Conservation (phyloP, 2,888 invertebrate species). For the Parnassius mnemosyne region DNA sequence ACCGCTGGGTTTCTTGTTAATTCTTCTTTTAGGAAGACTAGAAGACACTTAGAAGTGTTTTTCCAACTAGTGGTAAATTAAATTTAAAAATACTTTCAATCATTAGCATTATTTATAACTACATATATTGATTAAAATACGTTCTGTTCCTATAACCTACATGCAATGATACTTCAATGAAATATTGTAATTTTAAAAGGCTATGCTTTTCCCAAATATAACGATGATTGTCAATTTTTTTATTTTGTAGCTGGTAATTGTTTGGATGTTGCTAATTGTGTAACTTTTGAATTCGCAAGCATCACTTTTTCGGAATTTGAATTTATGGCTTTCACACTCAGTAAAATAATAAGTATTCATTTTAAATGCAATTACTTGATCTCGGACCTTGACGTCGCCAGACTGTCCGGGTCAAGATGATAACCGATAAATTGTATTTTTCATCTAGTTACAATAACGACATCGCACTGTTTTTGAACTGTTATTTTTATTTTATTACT, state of each 20-base stretch:
- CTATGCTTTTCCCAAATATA: too few species aligned
- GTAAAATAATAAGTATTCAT: too few species aligned
- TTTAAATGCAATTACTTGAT: slow-evolving; percentile 2
- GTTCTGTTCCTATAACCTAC: neutral
- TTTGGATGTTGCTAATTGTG: too few species aligned
- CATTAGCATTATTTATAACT: neutral
- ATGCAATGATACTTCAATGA: too few species aligned
- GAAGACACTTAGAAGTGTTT: neutral
- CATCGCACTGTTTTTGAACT: neutral
- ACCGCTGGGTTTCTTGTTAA: neutral
- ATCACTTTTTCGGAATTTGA: too few species aligned
- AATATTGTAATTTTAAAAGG: too few species aligned
- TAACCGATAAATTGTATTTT: slow-evolving; percentile 10
- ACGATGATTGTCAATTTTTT: too few species aligned
- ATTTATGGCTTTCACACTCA: too few species aligned
- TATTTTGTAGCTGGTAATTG: too few species aligned
- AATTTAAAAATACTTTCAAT: too few species aligned
- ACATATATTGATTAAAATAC: neutral
- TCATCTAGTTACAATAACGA: neutral
- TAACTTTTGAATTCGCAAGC: too few species aligned
- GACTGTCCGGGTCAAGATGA: slow-evolving; percentile 14
- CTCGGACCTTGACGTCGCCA: slow-evolving; percentile 7
- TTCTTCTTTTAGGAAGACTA: neutral
- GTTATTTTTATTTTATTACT: too few species aligned
- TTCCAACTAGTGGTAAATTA: neutral